Base-by-base conservation (phyloP, 2,888 invertebrate genomes). In the Parnassius orleans region DNA sequence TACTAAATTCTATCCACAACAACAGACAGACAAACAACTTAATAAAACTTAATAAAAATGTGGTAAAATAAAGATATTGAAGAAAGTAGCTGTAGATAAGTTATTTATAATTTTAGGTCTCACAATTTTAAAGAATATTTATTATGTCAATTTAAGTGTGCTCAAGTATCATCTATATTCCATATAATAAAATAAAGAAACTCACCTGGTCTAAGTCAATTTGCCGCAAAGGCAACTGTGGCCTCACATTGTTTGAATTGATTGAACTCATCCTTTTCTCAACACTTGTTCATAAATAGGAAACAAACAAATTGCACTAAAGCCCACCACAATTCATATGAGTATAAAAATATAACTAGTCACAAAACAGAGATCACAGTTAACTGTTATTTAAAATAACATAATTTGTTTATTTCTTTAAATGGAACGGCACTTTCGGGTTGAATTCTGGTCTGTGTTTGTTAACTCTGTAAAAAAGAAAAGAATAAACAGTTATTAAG, bases 201-300 rank as follows among this genome's bases (percentile, higher is more conserved):
- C 74, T 81, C 69, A 92, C 92, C 89, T 94, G 95, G 84, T 96
- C 95, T 74, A 98, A 92, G 79, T 96, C 96, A 74, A 96, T 96
- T 76, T 95, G 95, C 78, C 95, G 94, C 66, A 95, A 84, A 61
- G 94, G 94, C 72, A 93, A 91, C 67, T 93, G 85, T 12, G 86
- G 82, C 67, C 84, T 78, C 51, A 67, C 67, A 60, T 68, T 78
- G 14, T 74, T 70, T 33, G 80, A 79, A 68, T 80, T 80, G 59
- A 78, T 75, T 1, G 81, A 81, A 68, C 83, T 84, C 84, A 85
- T 86, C 61, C 65, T 81, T 68, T 46, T 72, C 58, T 61, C 67
- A 72, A 53, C 65, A 12, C 24, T 53, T 24, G 33, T 60, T 60
- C 66, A 67, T 67, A 63, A 66, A 64, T 65, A 64, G 63, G 66